These are phyloP conservation scores for Heliocidaris erythrogramma DNA, from an alignment of 35 echinoderm and acorn worm species.

Conservation along the genomic window DNA sequence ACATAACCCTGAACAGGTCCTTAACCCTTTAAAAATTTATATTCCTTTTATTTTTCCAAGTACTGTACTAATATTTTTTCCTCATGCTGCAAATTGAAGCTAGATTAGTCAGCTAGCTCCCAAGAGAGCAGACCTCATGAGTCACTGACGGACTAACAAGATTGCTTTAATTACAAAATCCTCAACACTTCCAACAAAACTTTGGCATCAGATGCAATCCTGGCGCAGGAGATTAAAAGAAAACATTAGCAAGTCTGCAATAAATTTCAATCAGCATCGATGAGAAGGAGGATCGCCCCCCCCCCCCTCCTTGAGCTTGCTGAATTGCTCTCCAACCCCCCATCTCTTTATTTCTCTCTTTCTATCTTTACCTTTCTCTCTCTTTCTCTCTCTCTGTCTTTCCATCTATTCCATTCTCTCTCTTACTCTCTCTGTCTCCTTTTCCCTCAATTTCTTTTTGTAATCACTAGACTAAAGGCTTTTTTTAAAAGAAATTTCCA, in stretches of 20 bases:
- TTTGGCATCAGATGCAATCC: constrained; percentile 1
- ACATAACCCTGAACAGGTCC: background rate
- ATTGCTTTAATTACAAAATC: background rate
- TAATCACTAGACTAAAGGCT: too few relatives aligned
- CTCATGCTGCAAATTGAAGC: background rate
- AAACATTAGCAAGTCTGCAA: background rate
- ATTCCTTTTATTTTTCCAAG: background rate
- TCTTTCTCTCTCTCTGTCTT: background rate
- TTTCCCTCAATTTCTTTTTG: too few relatives aligned
- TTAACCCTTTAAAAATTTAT: background rate
- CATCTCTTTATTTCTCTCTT: background rate
- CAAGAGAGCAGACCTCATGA: background rate
- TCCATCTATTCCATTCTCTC: background rate
- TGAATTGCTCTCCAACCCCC: background rate
- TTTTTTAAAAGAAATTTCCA: too few relatives aligned
- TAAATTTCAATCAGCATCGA: background rate
- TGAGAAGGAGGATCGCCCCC: background rate
- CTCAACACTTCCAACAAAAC: background rate
- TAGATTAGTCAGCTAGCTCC: constrained; percentile 1
- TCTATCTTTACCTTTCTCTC: background rate
- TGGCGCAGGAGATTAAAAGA: background rate
- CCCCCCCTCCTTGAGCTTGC: background rate
- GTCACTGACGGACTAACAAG: constrained; percentile 1
- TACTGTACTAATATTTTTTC: background rate
- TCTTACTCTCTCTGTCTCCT: background rate